Percentiles rank a stretch among this genome's conserved stretches.
phyloP scores from a whole-genome alignment of 92 coral and sea anemone species.

The Zoanthus solanderi region DNA sequence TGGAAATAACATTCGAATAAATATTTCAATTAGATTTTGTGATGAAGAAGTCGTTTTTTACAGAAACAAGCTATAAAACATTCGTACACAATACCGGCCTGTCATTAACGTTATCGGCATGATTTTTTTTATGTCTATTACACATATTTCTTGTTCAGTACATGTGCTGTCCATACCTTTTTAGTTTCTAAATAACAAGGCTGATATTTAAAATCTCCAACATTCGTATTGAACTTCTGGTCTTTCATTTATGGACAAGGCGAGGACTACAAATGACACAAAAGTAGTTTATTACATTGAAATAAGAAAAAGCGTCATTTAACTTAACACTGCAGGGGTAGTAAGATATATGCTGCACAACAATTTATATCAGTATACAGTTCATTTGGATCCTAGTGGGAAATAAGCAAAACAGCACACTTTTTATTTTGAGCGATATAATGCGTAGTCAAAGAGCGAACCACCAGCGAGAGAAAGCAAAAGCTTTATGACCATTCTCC shows the following conservation, averaged over 20 bases:
- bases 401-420: not conserved
- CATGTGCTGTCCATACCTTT: slow-evolving; percentile 36
- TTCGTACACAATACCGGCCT: not conserved
- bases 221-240: not conserved
- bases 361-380: slow-evolving; percentile 9
- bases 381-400: slow-evolving; percentile 38
- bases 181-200: not conserved
- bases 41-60: not conserved
- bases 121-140: not conserved
- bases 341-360: slow-evolving; percentile 5
- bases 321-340: slow-evolving; percentile 17
- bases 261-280: not conserved
- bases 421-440: not conserved
- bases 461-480: not conserved
- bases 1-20: slow-evolving; percentile 17
- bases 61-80: slow-evolving; percentile 17
- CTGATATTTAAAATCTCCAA: not conserved
- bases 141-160: not conserved
- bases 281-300: slow-evolving; percentile 4
- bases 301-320: slow-evolving; percentile 38
- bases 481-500: not conserved
- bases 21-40: slow-evolving; percentile 44
- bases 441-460: slow-evolving; percentile 3
- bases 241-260: not conserved
- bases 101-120: not conserved